Evolutionary conservation across 1,140 invertebrate species (phyloP), one percentile per base, ranked within the genome.

Genomic region (Vanessa atalanta): DNA sequence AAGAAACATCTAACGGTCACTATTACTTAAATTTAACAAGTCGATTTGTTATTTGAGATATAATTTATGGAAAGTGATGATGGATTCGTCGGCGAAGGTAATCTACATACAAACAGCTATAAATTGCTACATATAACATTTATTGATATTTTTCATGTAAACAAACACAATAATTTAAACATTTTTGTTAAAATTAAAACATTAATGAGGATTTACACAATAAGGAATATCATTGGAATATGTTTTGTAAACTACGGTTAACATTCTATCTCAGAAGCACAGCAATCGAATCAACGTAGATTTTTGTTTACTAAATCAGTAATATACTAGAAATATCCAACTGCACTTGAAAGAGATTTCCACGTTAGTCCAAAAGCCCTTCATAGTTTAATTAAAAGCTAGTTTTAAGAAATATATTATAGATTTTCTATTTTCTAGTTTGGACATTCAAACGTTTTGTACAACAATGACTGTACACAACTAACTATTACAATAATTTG

Each of bases 1-100:
- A 80, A 85, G 83, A 79, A 87, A 87, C 81, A 85, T 75, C 83
- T 85, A 86, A 81, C 83, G 74, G 78, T 78, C 55, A 73, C 77
- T 87, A 86, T 82, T 79, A 68, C 83, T 77, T 75, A 57, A 37
- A 60, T 50, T 43, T 47, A 69, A 69, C 66, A 69, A 69, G 57
- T 61, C 47, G 16, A 69, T 53, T 31, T 26, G 31, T 13, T 69
- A n/a, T 69, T 67, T 37, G 31, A 37, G 53, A 57, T 69, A 69
- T 69, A 53, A 13, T 37, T 60, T 26, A 23, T 37, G 23, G 6
- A 61, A 61, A 43, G 9, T 57, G 53, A 57, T 23, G 53, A 57
- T 57, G 53, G 50, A n/a, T 53, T 20, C 20, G 13, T 61, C 31
- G 26, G 14, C 16, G 55, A 69, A 69, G 66, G 43, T 57, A 55